phyloP scores from a whole-genome alignment of 1,140 invertebrate genomes.

The Parapsyche elsis region DNA sequence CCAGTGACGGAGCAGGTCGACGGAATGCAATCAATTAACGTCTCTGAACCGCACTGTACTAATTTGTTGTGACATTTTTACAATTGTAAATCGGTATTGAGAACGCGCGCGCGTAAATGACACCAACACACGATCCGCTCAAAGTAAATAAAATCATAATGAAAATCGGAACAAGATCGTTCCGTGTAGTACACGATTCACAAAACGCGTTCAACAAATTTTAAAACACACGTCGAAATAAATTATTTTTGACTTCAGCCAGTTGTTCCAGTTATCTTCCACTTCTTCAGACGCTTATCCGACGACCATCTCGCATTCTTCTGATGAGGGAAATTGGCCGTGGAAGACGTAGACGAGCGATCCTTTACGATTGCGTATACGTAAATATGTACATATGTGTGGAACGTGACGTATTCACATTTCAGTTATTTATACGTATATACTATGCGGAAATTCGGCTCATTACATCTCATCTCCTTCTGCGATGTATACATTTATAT shows the following conservation, averaged over 20 bases:
- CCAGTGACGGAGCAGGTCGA: too few species aligned
- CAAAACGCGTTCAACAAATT: too few species aligned
- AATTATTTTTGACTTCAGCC: background rate
- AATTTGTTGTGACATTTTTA: too few species aligned
- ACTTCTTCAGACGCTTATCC: background rate
- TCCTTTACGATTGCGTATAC: background rate
- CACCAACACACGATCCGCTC: too few species aligned
- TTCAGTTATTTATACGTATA: background rate
- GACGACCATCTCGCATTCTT: slow-evolving; percentile 6
- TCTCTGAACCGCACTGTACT: too few species aligned
- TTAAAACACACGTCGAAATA: background rate
- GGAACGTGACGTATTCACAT: background rate
- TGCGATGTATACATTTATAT: too few species aligned
- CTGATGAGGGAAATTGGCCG: slow-evolving; percentile 20
- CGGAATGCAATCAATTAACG: too few species aligned
- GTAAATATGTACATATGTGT: too few species aligned
- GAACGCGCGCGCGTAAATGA: too few species aligned
- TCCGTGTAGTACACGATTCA: too few species aligned
- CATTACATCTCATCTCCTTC: background rate
- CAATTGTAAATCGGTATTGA: background rate
- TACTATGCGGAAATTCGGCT: background rate
- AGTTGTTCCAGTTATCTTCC: background rate
- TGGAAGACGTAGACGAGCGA: background rate
- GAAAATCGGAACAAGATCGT: too few species aligned
- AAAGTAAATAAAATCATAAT: too few species aligned